phyloP scores from a whole-genome alignment of 2,888 invertebrate genomes.

The Malachius bipustulatus region DNA sequence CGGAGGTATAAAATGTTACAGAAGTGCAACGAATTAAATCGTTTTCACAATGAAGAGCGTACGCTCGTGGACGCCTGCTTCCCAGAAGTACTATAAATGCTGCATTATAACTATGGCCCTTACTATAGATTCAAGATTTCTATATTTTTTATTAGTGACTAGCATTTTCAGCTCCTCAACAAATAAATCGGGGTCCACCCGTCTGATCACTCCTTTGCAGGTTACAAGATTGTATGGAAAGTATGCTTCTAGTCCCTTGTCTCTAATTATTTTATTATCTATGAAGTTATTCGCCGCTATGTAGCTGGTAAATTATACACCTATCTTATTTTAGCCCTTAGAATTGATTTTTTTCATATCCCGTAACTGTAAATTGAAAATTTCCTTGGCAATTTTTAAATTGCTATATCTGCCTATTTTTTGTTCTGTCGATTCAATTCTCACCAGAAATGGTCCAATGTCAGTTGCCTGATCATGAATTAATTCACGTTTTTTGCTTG shows the following conservation, averaged over 20 bases:
- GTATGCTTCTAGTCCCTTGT: no score
- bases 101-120: no score
- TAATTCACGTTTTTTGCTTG: constrained; percentile 1
- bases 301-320: not conserved
- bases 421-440: no score
- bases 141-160: not conserved
- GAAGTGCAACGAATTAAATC: no score
- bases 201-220: not conserved
- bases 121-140: no score
- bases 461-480: not conserved
- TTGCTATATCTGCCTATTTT: no score
- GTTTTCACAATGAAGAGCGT: no score
- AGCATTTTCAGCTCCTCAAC: not conserved
- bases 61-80: no score
- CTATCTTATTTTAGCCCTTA: not conserved
- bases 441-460: constrained; percentile 2
- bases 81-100: no score
- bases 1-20: no score
- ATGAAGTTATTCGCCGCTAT: not conserved
- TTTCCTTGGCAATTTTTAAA: constrained; percentile 1
- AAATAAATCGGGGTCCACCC: not conserved
- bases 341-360: not conserved
- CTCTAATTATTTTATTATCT: no score
- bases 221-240: not conserved
- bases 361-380: constrained; percentile 1